Conservation (phyloP, 2,797 vertebrate genomes). For the Ceryle rudis region DNA sequence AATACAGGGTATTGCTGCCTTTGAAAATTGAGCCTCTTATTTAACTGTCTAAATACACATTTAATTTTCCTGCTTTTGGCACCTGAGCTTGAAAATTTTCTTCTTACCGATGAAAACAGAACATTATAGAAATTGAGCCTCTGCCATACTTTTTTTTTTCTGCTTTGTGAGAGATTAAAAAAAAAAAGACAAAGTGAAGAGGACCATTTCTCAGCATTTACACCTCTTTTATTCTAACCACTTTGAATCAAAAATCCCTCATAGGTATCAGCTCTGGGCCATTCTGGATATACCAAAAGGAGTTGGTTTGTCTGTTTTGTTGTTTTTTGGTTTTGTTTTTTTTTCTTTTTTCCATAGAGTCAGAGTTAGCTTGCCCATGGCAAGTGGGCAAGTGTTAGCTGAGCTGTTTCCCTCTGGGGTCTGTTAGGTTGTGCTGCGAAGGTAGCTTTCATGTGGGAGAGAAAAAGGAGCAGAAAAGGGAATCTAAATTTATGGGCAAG, state of each 20-base stretch:
- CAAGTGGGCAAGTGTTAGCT: neutral
- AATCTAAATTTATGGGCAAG: neutral
- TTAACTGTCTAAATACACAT: conserved; percentile 64
- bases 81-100: conserved; percentile 56
- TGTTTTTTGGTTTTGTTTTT: neutral
- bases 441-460: neutral
- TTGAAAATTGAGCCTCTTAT: conserved; percentile 51
- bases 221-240: neutral
- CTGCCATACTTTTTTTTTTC: neutral
- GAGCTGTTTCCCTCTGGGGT: neutral
- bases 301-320: too few relatives aligned
- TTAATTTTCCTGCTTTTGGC: conserved; percentile 60
- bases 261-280: neutral
- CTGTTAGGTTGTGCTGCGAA: neutral
- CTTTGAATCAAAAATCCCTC: neutral
- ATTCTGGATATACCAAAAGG: neutral
- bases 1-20: neutral
- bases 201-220: neutral
- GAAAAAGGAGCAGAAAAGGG: neutral
- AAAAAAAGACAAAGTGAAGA: neutral
- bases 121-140: conserved; percentile 13
- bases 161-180: neutral
- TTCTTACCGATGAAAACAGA: conserved; percentile 50
- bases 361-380: neutral
- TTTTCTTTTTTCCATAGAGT: neutral